Conservation (phyloP, 2,113 vertebrate genomes). For the Thinocorus orbignyianus region DNA sequence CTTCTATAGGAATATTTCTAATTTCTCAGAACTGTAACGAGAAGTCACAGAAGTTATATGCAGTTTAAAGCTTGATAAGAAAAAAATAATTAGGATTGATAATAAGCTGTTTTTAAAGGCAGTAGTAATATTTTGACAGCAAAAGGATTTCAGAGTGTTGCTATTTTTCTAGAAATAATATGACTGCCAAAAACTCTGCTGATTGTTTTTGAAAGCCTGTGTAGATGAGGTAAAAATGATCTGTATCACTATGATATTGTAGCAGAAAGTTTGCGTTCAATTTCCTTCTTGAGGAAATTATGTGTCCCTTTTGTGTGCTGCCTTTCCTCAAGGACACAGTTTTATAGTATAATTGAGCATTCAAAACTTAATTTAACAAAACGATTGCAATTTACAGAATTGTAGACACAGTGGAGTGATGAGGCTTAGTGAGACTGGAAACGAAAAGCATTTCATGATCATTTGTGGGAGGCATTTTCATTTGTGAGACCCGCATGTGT, state of each 20-base stretch:
- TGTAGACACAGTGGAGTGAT: not conserved
- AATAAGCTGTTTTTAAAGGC: not conserved
- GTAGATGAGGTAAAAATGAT: not conserved
- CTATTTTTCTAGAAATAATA: not conserved
- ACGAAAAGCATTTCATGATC: not conserved
- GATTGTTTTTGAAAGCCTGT: not conserved
- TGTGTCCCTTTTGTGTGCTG: not conserved
- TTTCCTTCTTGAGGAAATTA: not conserved
- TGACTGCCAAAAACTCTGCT: not conserved
- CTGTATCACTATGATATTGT: not conserved
- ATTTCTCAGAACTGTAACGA: not conserved
- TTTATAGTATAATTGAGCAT: not conserved
- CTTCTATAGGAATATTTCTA: not conserved
- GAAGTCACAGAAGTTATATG: not conserved
- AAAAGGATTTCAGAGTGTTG: not conserved
- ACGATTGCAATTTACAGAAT: not conserved
- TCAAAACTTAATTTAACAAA: not conserved
- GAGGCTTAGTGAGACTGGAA: not conserved
- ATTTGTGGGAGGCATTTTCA: not conserved
- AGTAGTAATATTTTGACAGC: not conserved
- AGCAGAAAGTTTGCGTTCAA: not conserved
- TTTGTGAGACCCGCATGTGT: rapidly evolving
- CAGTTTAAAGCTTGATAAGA: constrained; percentile 10
- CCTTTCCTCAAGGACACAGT: not conserved
- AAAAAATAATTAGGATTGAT: constrained; percentile 5